Conservation (phyloP, 2,888 invertebrate species). For the Dynastes grantii region DNA sequence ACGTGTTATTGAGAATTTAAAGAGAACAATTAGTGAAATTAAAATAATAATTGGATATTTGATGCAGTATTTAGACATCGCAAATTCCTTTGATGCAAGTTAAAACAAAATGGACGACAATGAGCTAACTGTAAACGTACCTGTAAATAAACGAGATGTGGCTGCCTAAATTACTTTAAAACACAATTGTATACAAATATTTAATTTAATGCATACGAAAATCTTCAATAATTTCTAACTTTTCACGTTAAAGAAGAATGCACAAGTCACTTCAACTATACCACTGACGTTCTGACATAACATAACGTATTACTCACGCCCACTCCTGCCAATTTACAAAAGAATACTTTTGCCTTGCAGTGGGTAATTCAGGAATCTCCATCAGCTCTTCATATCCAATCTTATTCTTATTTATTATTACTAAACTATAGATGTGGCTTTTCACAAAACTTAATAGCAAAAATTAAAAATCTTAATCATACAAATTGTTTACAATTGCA, state of each 20-base stretch:
- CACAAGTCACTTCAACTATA: background rate
- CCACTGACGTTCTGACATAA: background rate
- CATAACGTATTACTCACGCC: no score
- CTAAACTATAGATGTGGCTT: no score
- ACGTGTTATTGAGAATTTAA: background rate
- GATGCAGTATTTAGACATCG: no score
- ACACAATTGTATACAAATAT: constrained; percentile 26
- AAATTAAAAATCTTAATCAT: no score
- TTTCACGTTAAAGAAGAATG: background rate
- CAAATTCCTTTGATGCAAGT: background rate
- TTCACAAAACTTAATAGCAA: no score
- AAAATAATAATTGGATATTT: background rate
- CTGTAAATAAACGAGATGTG: constrained; percentile 48
- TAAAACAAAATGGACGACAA: constrained; percentile 39
- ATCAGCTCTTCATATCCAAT: no score
- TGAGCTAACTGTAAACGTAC: constrained; percentile 29
- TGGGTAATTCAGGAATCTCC: background rate
- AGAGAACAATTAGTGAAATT: background rate
- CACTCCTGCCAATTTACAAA: no score
- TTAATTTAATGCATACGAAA: constrained; percentile 29
- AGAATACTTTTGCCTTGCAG: no score
- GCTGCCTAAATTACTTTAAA: constrained; percentile 16
- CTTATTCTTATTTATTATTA: no score
- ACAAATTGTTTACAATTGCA: no score
- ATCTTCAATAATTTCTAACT: constrained; percentile 19